phyloP scores from a whole-genome alignment of 1,140 invertebrate genomes.

The Bombus polaris region DNA sequence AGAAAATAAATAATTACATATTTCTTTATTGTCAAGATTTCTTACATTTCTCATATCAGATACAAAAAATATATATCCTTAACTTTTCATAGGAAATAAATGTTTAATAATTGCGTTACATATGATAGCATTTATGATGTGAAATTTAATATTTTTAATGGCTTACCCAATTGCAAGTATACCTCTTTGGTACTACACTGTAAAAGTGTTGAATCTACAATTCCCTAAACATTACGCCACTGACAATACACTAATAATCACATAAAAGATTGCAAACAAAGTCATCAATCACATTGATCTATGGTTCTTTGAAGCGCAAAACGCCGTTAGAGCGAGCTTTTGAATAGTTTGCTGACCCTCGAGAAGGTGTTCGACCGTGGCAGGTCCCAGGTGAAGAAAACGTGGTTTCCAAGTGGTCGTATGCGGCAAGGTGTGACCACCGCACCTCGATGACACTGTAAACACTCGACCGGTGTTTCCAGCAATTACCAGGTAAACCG shows the following conservation, averaged over 20 bases:
- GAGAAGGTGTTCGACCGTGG: conserved; percentile 17
- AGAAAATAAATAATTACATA: too few species aligned
- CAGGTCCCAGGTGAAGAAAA: conserved; percentile 39
- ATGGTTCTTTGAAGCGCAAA: not conserved
- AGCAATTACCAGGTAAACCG: conserved; percentile 76
- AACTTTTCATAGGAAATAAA: too few species aligned
- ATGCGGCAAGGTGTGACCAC: conserved; percentile 73
- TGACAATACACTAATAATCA: not conserved
- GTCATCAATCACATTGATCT: not conserved
- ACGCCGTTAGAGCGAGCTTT: not conserved
- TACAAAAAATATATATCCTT: too few species aligned
- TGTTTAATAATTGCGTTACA: too few species aligned
- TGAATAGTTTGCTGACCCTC: conserved; percentile 10
- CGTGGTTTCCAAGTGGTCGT: conserved; percentile 50
- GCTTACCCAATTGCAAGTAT: not conserved
- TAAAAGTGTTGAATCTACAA: not conserved
- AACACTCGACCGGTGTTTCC: conserved; percentile 77
- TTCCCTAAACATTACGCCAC: not conserved
- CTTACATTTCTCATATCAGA: too few species aligned
- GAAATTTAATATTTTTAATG: not conserved
- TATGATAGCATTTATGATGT: not conserved
- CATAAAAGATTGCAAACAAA: not conserved
- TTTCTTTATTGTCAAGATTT: too few species aligned
- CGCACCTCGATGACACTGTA: conserved; percentile 77
- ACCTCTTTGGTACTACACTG: not conserved